These are phyloP conservation scores for Atractosteus spatula DNA, from an alignment of 2,113 vertebrate genomes.

Conservation along the genomic window DNA sequence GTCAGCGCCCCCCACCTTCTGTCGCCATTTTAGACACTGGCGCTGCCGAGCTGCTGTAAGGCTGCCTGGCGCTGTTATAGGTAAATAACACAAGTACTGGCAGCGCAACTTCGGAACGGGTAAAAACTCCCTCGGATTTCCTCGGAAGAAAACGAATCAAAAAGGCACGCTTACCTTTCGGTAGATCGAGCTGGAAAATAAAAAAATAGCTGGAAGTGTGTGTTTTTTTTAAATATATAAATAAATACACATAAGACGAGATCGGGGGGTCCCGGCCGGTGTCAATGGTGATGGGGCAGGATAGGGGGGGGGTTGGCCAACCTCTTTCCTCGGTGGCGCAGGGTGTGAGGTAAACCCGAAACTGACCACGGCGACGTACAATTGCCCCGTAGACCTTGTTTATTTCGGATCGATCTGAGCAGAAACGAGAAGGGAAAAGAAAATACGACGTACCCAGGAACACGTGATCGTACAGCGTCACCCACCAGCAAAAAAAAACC, in stretches of 20 bases:
- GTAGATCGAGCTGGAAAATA: conserved; percentile 37
- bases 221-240: conserved; percentile 46
- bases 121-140: conserved; percentile 23
- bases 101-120: conserved; percentile 54
- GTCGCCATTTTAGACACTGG: conserved; percentile 74
- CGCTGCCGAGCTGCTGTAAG: conserved; percentile 62
- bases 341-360: conserved; percentile 53
- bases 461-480: conserved; percentile 71
- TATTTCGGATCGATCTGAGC: conserved; percentile 53
- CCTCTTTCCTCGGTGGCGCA: conserved; percentile 58
- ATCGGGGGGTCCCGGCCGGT: conserved; percentile 51
- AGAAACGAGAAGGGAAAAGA: conserved; percentile 54
- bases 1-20: conserved; percentile 54
- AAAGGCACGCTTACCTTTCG: conserved; percentile 58
- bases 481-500: conserved; percentile 55
- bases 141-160: conserved; percentile 20
- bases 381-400: conserved; percentile 51
- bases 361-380: conserved; percentile 40
- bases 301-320: conserved; percentile 55
- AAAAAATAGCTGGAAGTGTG: conserved; percentile 31
- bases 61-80: conserved; percentile 49
- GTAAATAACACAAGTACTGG: conserved; percentile 39
- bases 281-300: conserved; percentile 58
- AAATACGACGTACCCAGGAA: conserved; percentile 65
- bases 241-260: conserved; percentile 43